Evolutionary conservation across 2,888 invertebrate genomes (phyloP), one percentile per base, ranked within the genome.

Genomic region (Lysandra coridon): DNA sequence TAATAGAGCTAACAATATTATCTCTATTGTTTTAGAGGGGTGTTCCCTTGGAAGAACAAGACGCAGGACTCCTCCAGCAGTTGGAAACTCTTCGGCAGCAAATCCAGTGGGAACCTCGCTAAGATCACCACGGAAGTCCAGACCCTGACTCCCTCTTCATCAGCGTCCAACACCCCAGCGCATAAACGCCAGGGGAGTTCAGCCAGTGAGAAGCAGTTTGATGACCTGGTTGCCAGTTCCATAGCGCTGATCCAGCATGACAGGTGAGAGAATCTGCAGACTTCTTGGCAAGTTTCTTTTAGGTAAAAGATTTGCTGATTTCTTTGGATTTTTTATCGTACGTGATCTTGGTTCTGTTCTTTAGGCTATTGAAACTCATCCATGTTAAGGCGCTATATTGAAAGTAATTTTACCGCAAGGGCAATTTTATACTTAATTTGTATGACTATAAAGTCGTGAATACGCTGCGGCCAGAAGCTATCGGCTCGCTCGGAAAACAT

Each of bases 221-320:
- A 95, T 81, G 95, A 95, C 85, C 93, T 96, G 40, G 95, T 97
- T 23, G 96, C 96, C 73, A 97, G 97, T 84, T 97, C 97, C 49
- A 95, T 96, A 79, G 97, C 97, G 14, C 91, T 97, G 79, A 97
- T 97, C 84, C 96, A 96, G 85, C 96, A 97, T 89, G 96, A 96
- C 84, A 93, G 96, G 96, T 96, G 84, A 89, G 88, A 78, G 10
- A 49, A 49, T 49, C 10, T 49, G 49, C 7, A 44, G 44, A 7
- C 4, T 37, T 37, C 3, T 23, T 23, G 23, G 23, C 23, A 23
- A 23, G 23, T 23, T 23, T 23, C 23, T 23, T 23, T 23, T 23
- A 23, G 23, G 23, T 23, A 23, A 23, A 23, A 23, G 0, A 23
- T 23, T 23, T 23, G 23, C 23, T 23, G 23, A 23, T 23, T 23